Evolutionary conservation across 2,888 invertebrate species (phyloP), one percentile per base, ranked within the genome.

Genomic region (Aphodius granarius): DNA sequence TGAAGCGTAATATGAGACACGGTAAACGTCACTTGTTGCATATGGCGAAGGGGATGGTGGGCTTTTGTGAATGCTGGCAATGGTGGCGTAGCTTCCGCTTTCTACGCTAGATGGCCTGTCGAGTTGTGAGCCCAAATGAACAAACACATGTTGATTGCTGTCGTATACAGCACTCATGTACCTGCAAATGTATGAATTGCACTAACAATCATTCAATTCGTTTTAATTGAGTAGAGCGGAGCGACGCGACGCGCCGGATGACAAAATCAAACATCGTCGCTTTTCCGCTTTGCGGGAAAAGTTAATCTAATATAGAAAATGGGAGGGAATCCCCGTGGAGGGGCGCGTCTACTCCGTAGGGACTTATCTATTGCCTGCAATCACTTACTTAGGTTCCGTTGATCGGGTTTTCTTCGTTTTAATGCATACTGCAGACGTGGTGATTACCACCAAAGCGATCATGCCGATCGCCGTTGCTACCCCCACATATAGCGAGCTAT

Each of bases 41-140:
- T 93, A 93, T n/a, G 93, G 93, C 0, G 93, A 92, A 0, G 92
- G 92, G 0, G 92, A 92, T 72, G 90, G 87, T 72, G 93, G 92
- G 81, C 92, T 92, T 85, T 94, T 94, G 84, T 94, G 94, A 82
- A 94, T 89, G 86, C 94, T 94, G 76, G 94, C 94, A 81, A 95
- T 95, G 66, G 95, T 95, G 66, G 95, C 95, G 83, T 95, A 95
- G 81, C 94, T 94, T 78, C 94, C 94, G 75, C 93, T 94, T 80
- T 91, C 91, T 21, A 92, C 93, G 84, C 94, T 94, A 74, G 94
- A 93, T 72, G 94, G 93, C 78, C 94, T 88, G 21, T 92, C 92
- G 71, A 84, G 77, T 66, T 92, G 87, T 6, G 94, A 93, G 84
- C 94, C 94, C 82, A 94, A 88, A 72, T 94, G 91, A 62, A 94